Evolutionary conservation across 2,797 vertebrate genomes (phyloP).

Genomic region (Rousettus madagascariensis): DNA sequence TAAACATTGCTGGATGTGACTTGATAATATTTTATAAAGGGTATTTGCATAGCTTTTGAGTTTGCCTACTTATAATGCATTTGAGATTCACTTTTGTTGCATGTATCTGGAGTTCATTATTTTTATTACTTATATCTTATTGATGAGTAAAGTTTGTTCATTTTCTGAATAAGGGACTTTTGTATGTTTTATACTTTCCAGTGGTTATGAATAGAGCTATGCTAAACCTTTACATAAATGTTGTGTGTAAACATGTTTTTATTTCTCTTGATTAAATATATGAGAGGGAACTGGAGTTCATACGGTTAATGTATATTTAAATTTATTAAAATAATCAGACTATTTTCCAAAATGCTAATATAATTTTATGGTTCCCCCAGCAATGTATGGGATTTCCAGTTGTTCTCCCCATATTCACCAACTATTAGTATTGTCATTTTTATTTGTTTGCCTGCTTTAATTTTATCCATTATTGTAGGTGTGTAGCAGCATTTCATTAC

Average conservation of each 20-base stretch:
- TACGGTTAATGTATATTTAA: not conserved
- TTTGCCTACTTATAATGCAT: not conserved
- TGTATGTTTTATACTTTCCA: not conserved
- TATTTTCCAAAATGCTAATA: not conserved
- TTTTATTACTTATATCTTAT: not conserved
- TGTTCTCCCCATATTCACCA: not conserved
- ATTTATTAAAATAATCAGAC: not conserved
- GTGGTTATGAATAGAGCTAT: not conserved
- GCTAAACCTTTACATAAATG: not conserved
- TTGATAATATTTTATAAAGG: not conserved
- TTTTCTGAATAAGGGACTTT: not conserved
- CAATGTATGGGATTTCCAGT: not conserved
- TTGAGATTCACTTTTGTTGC: not conserved
- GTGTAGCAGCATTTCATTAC: not conserved
- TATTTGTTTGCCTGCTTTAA: not conserved
- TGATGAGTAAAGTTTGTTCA: not conserved
- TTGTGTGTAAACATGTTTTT: not conserved
- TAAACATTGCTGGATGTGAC: not conserved
- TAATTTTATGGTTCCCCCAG: not conserved
- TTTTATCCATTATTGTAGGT: not conserved
- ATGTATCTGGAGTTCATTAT: not conserved
- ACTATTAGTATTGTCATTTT: not conserved
- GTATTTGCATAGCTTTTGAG: not conserved
- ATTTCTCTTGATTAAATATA: not conserved
- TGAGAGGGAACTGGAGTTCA: not conserved